A percentile compares a stretch with the other conserved stretches of the same genome.
Conservation (phyloP, 1,140 invertebrate species). For the Leptoteleia sp. region DNA sequence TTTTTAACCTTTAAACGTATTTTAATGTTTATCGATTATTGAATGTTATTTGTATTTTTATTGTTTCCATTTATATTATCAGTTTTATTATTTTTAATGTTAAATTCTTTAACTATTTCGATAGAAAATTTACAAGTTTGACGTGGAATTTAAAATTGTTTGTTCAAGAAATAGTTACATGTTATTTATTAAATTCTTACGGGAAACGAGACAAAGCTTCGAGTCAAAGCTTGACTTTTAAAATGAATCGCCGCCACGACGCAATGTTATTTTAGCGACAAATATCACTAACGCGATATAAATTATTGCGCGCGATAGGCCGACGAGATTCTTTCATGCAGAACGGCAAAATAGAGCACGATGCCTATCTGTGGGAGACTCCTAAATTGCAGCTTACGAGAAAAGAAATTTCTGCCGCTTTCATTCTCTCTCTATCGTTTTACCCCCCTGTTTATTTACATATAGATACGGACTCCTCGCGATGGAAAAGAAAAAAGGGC, state of each 20-base stretch:
- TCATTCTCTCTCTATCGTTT: constrained; percentile 68
- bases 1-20: no score
- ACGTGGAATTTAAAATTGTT: no score
- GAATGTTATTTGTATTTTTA: no score
- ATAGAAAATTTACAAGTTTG: no score
- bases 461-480: constrained; percentile 75
- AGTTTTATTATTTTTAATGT: no score
- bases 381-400: constrained; percentile 74
- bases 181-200: no score
- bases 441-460: constrained; percentile 75
- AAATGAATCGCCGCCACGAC: constrained; percentile 1
- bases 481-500: constrained; percentile 53
- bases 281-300: constrained; percentile 25
- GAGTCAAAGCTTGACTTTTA: background rate
- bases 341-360: constrained; percentile 65
- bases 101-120: no score
- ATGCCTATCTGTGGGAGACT: constrained; percentile 73
- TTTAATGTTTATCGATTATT: no score
- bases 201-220: background rate
- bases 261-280: constrained; percentile 15
- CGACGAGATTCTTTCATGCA: constrained; percentile 44
- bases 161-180: no score
- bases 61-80: no score
- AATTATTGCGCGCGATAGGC: constrained; percentile 43
- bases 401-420: constrained; percentile 75